Base-by-base conservation (phyloP, 1,140 invertebrate genomes). In the Drosophila kanapiae region DNA sequence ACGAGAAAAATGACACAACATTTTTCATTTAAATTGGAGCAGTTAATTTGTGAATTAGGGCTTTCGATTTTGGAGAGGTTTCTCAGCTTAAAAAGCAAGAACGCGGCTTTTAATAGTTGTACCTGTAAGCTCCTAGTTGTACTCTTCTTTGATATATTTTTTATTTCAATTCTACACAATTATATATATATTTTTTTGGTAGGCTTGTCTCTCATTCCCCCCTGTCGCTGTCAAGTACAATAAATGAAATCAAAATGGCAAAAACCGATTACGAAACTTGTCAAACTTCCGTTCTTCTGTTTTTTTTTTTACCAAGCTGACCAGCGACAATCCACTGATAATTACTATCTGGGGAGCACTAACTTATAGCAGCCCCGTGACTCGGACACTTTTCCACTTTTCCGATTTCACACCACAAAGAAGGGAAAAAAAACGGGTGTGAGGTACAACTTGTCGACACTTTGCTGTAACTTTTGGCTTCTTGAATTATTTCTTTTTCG, bases 291-390 rank as follows among this genome's bases (percentile, higher is more conserved):
- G 71, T 76, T 78, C 27, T 13, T 14, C 47, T 38, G 16, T 23
- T 23, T 23, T 23, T 23, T 23, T 23, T 23, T 23, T 23, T 23
- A 23, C 23, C 11, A 1, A 14, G 49, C 77, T 76, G 68, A 71
- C 69, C 77, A 74, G 88, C 77, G 72, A 88, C 85, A 88, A 88
- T 90, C 85, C 75, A 84, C 75, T 84, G 84, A 88, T 88, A 88
- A 88, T 88, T 88, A 90, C 84, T 88, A 90, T 90, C 84, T 90
- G 85, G 85, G 84, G 84, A 88, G 75, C 81, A 84, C 83, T 86
- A 86, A 88, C 84, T 84, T 88, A 88, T 74, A 82, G 78, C 75
- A 42, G 49, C 29, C 47, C 59, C 58, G 48, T 71, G 69, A 72
- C 69, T 71, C 35, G 43, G 53, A 49, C 67, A 72, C 68, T 72